Base-by-base conservation (phyloP, 1,140 invertebrate species). In the Agrilus planipennis region DNA sequence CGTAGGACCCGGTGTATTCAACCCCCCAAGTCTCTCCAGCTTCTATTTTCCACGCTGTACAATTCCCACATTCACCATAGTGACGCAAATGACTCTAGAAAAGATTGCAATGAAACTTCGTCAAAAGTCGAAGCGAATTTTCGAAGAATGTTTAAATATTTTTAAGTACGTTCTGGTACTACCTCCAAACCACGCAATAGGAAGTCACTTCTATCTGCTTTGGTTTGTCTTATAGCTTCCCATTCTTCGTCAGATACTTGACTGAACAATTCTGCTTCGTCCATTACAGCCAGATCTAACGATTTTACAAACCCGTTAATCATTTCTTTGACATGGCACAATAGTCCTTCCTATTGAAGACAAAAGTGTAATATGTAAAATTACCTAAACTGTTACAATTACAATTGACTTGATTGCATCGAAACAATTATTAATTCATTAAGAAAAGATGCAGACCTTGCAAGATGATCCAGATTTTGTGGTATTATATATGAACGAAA, bases 221-320 rank as follows among this genome's bases (percentile, higher is more conserved):
- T 83, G 1, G 72, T 75, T 2, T 77, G 76, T 48, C 77, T 70
- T 29, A 83, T 76, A 1, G 76, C 73, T 47, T 86, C 79, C 76
- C 83, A 88, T 58, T 88, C 82, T 57, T 87, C 84, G 35, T 84
- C 79, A 0, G 79, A 84, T 11, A 85, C 74, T 55, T 77, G 74
- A 16, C 72, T 68, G n/a, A 77, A 76, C 28, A 79, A 64, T 22
- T 79, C 72, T 23, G 75, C 68, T 57, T 87, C 81, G 25, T 74
- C 72, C 17, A 69, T 53, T 10, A 81, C 70, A 0, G 79, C 73
- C 30, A 69, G 66, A 32, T 83, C 76, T 19, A 87, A 51, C 1
- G 77, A 73, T 7, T 69, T 67, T 6, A 71, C 59, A 45, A 85
- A 71, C 0, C 71, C 71, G 44, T 63, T 60, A 25, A 80, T 59